Evolutionary conservation across 2,113 vertebrate species (phyloP).

Genomic region (Desmodus rotundus): DNA sequence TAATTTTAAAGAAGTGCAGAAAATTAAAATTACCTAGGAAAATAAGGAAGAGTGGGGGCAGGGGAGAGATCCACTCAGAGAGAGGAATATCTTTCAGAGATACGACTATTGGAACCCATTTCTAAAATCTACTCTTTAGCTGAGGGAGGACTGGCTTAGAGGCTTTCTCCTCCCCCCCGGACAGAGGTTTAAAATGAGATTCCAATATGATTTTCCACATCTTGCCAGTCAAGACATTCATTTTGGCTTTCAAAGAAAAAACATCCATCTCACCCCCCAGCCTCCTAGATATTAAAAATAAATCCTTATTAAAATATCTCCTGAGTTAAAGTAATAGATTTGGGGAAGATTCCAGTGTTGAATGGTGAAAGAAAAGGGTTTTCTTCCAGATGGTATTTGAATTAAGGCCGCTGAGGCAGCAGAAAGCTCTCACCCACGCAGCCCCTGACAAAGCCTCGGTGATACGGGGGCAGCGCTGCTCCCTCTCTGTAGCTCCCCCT

Average conservation of each 20-base stretch:
- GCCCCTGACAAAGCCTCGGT: slow-evolving; percentile 87
- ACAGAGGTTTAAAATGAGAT: slow-evolving; percentile 50
- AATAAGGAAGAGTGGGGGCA: not conserved
- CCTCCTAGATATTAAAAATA: slow-evolving; percentile 46
- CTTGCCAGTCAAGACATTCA: slow-evolving; percentile 43
- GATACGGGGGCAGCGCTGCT: not conserved
- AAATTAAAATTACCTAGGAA: slow-evolving; percentile 56
- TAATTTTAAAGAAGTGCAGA: slow-evolving; percentile 25
- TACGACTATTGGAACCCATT: not conserved
- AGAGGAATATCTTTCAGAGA: not conserved
- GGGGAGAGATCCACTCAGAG: not conserved
- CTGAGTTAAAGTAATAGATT: slow-evolving; percentile 73
- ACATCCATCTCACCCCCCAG: not conserved
- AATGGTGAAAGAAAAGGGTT: slow-evolving; percentile 70
- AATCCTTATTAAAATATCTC: slow-evolving; percentile 62
- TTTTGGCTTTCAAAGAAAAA: slow-evolving; percentile 63
- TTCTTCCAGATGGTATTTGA: slow-evolving; percentile 85
- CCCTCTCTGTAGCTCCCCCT: slow-evolving; percentile 30
- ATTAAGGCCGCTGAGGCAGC: slow-evolving; percentile 76
- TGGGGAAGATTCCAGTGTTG: slow-evolving; percentile 67
- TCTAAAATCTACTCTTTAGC: slow-evolving; percentile 16
- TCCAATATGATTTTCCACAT: slow-evolving; percentile 38
- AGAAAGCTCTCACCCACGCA: slow-evolving; percentile 94
- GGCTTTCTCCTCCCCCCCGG: not conserved
- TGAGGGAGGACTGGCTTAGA: slow-evolving; percentile 6